Evolutionary conservation across 2,797 vertebrate species (phyloP), one percentile per base, ranked within the genome.

Genomic region (Phrynocephalus guinanensis): DNA sequence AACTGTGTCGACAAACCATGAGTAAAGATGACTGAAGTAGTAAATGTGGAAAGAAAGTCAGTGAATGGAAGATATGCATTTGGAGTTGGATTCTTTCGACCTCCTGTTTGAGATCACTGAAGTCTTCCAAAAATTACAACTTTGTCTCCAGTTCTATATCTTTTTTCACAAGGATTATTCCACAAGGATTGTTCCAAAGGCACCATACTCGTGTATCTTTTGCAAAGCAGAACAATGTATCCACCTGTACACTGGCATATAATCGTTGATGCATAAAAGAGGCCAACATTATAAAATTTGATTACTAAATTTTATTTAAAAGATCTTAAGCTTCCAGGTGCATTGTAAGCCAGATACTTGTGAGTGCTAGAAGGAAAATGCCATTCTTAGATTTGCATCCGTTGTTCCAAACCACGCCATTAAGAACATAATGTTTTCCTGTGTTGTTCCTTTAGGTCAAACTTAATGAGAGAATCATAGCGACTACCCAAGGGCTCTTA

Each of bases 401-500:
- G 13, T 8, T 18, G 1, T 88, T 83, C 4, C 87, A 28, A 67
- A 24, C 20, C 22, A 26, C 28, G 33, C 2, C 33, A 18, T 63
- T 76, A 10, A 76, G 75, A 77, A 13, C 44, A n/a, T 13, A 44
- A 18, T 79, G 8, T 56, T 73, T 20, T 73, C 38, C 52, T 80
- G 89, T 30, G 72, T 5, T 20, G 8, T 68, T 67, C 85, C 33
- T 63, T 63, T 92, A 99, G 99, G 98, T 99, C 79, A 99, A 98
- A 94, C 95, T 99, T 91, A 98, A 96, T 9, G 99, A 99, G 44
- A 97, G 99, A 3, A 96, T 99, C 82, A 94, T 99, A 82, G 97
- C 97, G 76, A 99, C 98, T 0, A 97, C 98, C n/a, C 98, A 99
- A 77, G 99, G 99, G 92, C 98, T 99, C 26, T 97, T 99, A 81